Base-by-base conservation (phyloP, 64 coral and sea anemone genomes). In the Porites australiensis region DNA sequence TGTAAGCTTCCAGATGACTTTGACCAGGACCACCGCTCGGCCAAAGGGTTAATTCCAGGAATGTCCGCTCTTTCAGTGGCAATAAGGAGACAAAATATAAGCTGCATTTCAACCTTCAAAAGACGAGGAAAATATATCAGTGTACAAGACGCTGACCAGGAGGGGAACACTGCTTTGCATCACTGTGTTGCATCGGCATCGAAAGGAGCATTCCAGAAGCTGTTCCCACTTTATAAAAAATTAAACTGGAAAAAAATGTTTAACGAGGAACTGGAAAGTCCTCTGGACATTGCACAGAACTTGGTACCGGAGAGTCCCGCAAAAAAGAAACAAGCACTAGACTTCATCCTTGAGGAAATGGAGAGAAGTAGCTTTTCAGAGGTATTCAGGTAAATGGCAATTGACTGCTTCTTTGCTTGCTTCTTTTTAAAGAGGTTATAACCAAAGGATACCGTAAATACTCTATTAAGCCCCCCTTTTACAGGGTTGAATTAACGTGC, bases 121-220 rank as follows among this genome's bases (percentile, higher is more conserved):
- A 79, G 57, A 13, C 48, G 91, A n/a, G 23, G 19, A 50, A 47
- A 7, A 10, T 47, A 87, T 7, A 64, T 69, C 47, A 19, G 43
- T 6, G 0, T 87, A 2, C 21, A 64, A 46, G 64, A 68, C 45
- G 18, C 10, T 5, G 91, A 93, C 77, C 44, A 79, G 67, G 49
- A 93, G 3, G 82, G 91, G 54, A 93, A 93, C 58, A 93, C 82
- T 44, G 91, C 60, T 18, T 44, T 87, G 61, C 91, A 93, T 67
- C 82, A 93, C 72, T 53, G 53, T 10, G 82, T 93, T 53, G 9
- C 78, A 52, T 66, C 44, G 14, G n/a, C 64, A 11, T 64, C 53
- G 3, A 93, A 93, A 58, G 22, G 13, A 19, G 18, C 82, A 50
- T 93, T 93, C 48, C 12, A 79, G 15, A 87, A 86, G 18, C 46